These are phyloP conservation scores for Teleiodes luculella DNA, from an alignment of 2,888 invertebrate genomes.

Conservation along the genomic window DNA sequence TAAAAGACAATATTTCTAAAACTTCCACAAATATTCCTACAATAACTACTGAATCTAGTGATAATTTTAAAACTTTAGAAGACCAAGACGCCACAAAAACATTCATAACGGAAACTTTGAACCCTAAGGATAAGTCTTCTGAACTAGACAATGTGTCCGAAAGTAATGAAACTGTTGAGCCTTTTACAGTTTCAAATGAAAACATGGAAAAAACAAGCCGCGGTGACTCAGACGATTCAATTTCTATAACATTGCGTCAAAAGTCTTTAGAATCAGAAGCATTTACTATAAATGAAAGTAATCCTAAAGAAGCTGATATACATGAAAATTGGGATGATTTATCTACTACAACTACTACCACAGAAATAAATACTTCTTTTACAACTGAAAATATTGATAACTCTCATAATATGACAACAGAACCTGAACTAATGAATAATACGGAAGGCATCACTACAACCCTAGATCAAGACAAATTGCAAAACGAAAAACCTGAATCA, in stretches of 20 bases:
- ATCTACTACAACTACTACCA: conserved; percentile 6
- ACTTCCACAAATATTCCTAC: no score
- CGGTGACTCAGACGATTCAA: conserved; percentile 31
- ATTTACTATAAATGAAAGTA: conserved; percentile 27
- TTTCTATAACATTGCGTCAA: conserved; percentile 28
- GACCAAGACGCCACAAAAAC: conserved; percentile 33
- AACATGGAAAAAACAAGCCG: conserved; percentile 23
- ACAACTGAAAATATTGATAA: conserved; percentile 7
- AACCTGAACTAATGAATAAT: not conserved
- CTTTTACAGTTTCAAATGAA: conserved; percentile 24
- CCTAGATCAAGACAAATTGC: not conserved
- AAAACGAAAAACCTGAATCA: conserved; percentile 25
- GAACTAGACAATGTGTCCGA: conserved; percentile 18
- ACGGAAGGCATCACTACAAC: not conserved
- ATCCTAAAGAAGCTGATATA: conserved; percentile 24
- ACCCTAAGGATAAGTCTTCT: conserved; percentile 17
- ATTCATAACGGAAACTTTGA: conserved; percentile 40
- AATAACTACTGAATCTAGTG: not conserved
- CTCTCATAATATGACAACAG: not conserved
- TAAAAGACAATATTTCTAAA: not conserved
- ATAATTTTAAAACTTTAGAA: not conserved
- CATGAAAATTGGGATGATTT: conserved; percentile 24
- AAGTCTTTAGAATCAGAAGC: conserved; percentile 42
- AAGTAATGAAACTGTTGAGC: conserved; percentile 36
- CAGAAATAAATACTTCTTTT: not conserved